These are phyloP conservation scores for Serinus canaria DNA, from an alignment of 2,113 vertebrate species.

Conservation along the genomic window DNA sequence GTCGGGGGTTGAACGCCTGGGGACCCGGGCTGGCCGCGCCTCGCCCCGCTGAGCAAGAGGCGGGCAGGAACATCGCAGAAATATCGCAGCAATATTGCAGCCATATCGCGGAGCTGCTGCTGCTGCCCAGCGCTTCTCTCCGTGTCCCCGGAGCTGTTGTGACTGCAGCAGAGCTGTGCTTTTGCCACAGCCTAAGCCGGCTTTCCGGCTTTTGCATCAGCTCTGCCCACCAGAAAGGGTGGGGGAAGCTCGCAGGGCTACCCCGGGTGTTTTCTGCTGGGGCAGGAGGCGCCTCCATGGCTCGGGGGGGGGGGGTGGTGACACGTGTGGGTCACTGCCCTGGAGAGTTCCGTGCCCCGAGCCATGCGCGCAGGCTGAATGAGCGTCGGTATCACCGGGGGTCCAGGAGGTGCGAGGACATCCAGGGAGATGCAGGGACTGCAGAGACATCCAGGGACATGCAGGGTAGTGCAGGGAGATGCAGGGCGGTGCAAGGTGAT, in stretches of 20 bases:
- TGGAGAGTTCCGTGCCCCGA: accelerated
- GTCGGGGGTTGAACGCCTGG: accelerated
- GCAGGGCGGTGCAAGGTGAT: too few relatives aligned
- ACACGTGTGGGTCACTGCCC: background rate
- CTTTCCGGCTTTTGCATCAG: background rate
- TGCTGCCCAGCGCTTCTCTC: background rate
- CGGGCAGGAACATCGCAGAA: too few relatives aligned
- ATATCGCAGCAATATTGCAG: too few relatives aligned
- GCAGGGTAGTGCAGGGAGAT: too few relatives aligned
- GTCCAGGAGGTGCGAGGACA: background rate
- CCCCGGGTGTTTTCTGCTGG: accelerated
- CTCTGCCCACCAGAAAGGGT: background rate
- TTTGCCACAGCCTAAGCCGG: too few relatives aligned
- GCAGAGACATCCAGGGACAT: too few relatives aligned
- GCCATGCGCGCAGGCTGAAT: accelerated
- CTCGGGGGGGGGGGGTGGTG: background rate
- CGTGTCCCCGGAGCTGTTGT: accelerated
- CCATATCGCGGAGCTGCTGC: background rate
- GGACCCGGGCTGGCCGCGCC: background rate
- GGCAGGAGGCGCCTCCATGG: accelerated
- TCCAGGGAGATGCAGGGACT: too few relatives aligned
- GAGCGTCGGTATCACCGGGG: accelerated
- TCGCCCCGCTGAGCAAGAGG: accelerated
- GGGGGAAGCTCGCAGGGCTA: background rate
- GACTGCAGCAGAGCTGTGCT: background rate